Conservation (phyloP, 2,113 vertebrate genomes). For the Otocyon megalotis region DNA sequence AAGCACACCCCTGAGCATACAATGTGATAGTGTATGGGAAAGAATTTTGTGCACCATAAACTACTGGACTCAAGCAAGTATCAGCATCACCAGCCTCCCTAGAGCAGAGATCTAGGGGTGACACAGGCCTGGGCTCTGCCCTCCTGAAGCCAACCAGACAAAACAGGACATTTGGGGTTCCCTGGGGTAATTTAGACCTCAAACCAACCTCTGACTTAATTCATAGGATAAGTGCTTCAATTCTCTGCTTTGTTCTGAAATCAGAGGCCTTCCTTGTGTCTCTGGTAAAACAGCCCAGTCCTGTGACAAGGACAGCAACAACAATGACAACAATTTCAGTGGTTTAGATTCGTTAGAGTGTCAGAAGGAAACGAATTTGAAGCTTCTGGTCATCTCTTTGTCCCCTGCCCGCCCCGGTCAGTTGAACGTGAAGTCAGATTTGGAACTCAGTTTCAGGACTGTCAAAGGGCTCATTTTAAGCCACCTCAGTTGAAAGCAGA, state of each 20-base stretch:
- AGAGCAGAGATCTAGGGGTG: conserved; percentile 31
- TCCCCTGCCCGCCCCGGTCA: not conserved
- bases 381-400: conserved; percentile 34
- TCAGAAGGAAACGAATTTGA: conserved; percentile 46
- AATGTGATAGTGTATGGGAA: conserved; percentile 5
- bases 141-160: conserved; percentile 28
- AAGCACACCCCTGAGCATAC: not conserved
- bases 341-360: conserved; percentile 26
- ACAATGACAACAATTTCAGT: conserved; percentile 15
- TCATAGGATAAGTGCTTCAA: conserved; percentile 68
- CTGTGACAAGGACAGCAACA: not conserved
- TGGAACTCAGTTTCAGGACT: not conserved
- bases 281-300: conserved; percentile 61
- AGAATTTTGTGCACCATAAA: not conserved
- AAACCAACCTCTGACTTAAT: conserved; percentile 68
- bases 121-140: not conserved
- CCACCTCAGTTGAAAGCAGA: not conserved
- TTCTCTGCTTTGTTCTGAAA: conserved; percentile 73
- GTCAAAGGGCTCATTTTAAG: not conserved
- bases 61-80: not conserved
- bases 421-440: conserved; percentile 56
- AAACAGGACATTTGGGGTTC: conserved; percentile 44
- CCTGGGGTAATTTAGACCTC: conserved; percentile 63
- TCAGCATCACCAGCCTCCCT: not conserved
- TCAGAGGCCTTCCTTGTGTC: conserved; percentile 72